These are phyloP conservation scores for Rhipidura dahli DNA, from an alignment of 2,113 vertebrate species.

Conservation along the genomic window DNA sequence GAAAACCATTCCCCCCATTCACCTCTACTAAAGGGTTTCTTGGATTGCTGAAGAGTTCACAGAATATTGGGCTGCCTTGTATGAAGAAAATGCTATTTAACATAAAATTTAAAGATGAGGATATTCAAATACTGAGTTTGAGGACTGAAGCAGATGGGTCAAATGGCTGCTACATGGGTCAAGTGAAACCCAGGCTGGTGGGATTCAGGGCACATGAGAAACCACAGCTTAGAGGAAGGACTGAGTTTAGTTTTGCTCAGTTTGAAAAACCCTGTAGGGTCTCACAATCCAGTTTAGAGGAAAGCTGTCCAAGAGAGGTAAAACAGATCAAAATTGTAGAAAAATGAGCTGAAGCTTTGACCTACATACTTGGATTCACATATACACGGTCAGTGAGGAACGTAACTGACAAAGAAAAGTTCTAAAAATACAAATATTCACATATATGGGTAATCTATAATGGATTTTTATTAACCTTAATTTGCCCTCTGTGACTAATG, in stretches of 20 bases:
- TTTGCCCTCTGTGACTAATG: conserved; percentile 20
- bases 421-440: conserved; percentile 35
- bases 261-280: not conserved
- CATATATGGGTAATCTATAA: not conserved
- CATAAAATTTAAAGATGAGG: not conserved
- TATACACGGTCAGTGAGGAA: not conserved
- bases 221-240: not conserved
- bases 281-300: not conserved
- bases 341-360: not conserved
- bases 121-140: not conserved
- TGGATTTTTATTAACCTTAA: conserved; percentile 55
- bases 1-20: not conserved
- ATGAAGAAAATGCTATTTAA: not conserved
- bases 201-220: not conserved
- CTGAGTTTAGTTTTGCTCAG: not conserved
- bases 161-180: not conserved
- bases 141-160: not conserved
- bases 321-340: not conserved
- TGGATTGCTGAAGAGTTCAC: not conserved
- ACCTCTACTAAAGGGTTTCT: not conserved
- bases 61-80: not conserved
- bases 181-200: not conserved
- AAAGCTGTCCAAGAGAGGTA: not conserved
- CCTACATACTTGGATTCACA: not conserved
- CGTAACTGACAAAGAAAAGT: not conserved